Evolutionary conservation across 2,797 vertebrate genomes (phyloP), one percentile per base, ranked within the genome.

Genomic region (Lagodon rhomboides): DNA sequence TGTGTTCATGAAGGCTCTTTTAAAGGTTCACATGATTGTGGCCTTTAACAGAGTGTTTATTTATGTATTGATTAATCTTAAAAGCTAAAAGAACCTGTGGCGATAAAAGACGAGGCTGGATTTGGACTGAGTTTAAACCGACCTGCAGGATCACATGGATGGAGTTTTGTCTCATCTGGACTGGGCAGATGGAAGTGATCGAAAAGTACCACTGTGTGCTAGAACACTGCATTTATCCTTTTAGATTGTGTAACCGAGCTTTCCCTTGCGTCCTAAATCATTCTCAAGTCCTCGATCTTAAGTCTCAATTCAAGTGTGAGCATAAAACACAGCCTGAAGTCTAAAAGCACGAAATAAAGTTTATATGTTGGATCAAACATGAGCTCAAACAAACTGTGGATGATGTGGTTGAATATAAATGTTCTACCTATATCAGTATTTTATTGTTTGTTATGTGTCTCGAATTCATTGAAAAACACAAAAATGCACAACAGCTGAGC

Each of bases 401-500:
- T 18, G 12, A 2, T 25, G 46, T 38, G 44, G 1, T 60, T 41
- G 38, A 54, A 46, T 46, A 44, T 22, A 41, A 47, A 6, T 38
- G 1, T 12, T 23, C n/a, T 20, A 34, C 34, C 34, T 8, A 34
- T 34, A 34, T 34, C 34, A 34, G 34, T 34, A 34, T 34, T 34
- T 34, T 0, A 53, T 23, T 38, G 7, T 38, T 22, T 10, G 51
- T 7, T 3, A 44, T 61, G 23, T 47, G 54, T n/a, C n/a, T 49
- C 53, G 11, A 46, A 55, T 55, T 55, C 1, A 69, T 41, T 47
- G 0, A n/a, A 63, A 44, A 38, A 11, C 23, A 1, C 10, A 13
- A 58, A 79, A 67, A 64, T 60, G 11, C 10, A 27, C 18, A 30
- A 38, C 60, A 85, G 43, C 56, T 69, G 53, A 79, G 6, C 18